Evolutionary conservation across 2,888 invertebrate genomes (phyloP).

Genomic region (Steinernema scapterisci): DNA sequence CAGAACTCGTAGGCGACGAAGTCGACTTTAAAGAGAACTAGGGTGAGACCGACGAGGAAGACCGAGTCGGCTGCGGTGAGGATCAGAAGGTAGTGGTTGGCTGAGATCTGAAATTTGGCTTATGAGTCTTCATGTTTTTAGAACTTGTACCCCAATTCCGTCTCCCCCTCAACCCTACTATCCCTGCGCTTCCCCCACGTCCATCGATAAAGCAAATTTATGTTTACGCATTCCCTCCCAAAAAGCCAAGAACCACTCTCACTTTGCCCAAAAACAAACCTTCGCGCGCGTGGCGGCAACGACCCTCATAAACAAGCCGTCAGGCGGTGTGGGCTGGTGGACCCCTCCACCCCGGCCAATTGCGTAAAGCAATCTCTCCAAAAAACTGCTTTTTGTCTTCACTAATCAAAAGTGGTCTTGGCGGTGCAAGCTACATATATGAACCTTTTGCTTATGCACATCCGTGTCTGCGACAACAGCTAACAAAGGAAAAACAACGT

Average conservation of each 20-base stretch:
- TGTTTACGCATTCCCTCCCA: neutral
- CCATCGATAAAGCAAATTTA: neutral
- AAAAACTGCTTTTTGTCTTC: too few relatives aligned
- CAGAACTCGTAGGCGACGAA: conserved; percentile 59
- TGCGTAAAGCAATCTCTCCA: too few relatives aligned
- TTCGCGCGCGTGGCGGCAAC: too few relatives aligned
- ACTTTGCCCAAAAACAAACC: neutral
- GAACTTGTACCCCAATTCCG: too few relatives aligned
- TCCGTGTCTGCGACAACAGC: neutral
- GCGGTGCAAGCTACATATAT: too few relatives aligned
- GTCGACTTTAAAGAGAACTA: conserved; percentile 64
- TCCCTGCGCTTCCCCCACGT: neutral
- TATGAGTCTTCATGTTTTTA: too few relatives aligned
- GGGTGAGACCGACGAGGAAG: conserved; percentile 58
- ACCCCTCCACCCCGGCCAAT: too few relatives aligned
- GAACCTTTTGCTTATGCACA: too few relatives aligned
- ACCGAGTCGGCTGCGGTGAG: conserved; percentile 62
- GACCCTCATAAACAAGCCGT: too few relatives aligned
- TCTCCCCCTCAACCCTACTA: too few relatives aligned
- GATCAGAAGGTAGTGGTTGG: conserved; percentile 65
- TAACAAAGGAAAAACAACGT: neutral
- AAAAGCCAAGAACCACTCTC: neutral
- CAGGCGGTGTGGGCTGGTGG: too few relatives aligned
- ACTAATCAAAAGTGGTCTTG: conserved; percentile 11
- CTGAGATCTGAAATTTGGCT: conserved; percentile 63